Base-by-base conservation (phyloP, 2,888 invertebrate species). In the Phortica okadai region DNA sequence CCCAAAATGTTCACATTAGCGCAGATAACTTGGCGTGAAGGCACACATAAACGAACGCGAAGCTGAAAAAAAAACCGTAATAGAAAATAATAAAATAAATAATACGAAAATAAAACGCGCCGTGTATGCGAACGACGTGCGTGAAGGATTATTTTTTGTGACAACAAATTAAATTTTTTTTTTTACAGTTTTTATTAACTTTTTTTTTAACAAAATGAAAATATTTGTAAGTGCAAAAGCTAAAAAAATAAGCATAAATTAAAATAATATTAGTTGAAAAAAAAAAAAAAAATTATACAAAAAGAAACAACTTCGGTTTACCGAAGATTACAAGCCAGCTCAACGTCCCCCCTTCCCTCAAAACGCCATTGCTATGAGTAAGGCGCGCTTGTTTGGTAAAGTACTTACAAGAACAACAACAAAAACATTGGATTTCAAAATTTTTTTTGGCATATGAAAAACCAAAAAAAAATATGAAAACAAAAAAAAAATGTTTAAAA, bases 1-100 rank as follows among this genome's bases (percentile, higher is more conserved):
- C 78, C 78, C 80, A 82, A 82, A 82, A 82, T 78, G 81, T 74
- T 82, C 85, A 86, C 88, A 88, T 75, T 77, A 76, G 77, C 75
- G 74, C 76, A 72, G 75, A 78, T 78, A 76, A 82, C 81, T 80
- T 82, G 79, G 62, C 81, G 83, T 82, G 80, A 80, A 76, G 75
- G 81, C 79, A 77, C 77, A 70, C 79, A 79, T 78, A 81, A 80
- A 80, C 80, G 69, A 77, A 80, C 74, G 78, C 77, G 74, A 76
- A 82, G 73, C 41, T 66, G n/a, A 25, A 74, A 16, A 77, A 42
- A 74, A 59, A 14, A 66, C 73, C 10, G 6, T 11, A 50, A 11
- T 2, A 6, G 8, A 50, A 50, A 50, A 14, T 3, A 3, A 6
- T 2, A 50, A 11, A 50, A 14, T 14, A 14, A 50, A 14, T 8